Evolutionary conservation across 1,140 invertebrate species (phyloP), one percentile per base, ranked within the genome.

Genomic region (Leguminivora glycinivorella): DNA sequence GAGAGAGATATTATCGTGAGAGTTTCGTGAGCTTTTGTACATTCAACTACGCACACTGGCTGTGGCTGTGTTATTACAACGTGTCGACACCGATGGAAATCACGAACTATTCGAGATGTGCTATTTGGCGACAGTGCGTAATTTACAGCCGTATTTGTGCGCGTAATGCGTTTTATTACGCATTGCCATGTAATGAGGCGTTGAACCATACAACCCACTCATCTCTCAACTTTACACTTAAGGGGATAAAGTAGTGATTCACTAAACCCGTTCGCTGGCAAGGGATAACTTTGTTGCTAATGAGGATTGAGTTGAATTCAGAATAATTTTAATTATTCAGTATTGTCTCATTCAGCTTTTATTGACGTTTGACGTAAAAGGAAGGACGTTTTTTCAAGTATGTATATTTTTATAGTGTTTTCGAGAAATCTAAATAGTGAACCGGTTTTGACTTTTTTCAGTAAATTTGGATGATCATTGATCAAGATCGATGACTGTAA

Each of bases 61-160:
- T n/a, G n/a, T n/a, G n/a, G n/a, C n/a, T n/a, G n/a, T n/a, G n/a
- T n/a, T n/a, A n/a, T n/a, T n/a, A n/a, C n/a, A 17, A 17, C 19
- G 52, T 66, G 80, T 84, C 83, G 79, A 66, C 14, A 25, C 2
- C 74, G 72, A 34, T 86, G 86, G 76, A 38, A 71, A 70, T 2
- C 69, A 56, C 80, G 71, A 88, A 85, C 82, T 84, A 89, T 87
- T 86, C 81, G 78, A 74, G 82, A 82, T 78, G 81, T 72, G 78
- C 85, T 86, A 82, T 85, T 86, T 83, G 84, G 84, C 85, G 87
- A 89, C 87, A 86, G 82, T 87, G 87, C 83, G 84, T 86, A 87
- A 89, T 89, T 88, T 89, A 89, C 80, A 79, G 78, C 80, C 79
- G 83, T 84, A 81, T 75, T 83, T 82, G 80, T 75, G 72, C 78